Base-by-base conservation (phyloP, 2,888 invertebrate genomes). In the Plebejus anna region DNA sequence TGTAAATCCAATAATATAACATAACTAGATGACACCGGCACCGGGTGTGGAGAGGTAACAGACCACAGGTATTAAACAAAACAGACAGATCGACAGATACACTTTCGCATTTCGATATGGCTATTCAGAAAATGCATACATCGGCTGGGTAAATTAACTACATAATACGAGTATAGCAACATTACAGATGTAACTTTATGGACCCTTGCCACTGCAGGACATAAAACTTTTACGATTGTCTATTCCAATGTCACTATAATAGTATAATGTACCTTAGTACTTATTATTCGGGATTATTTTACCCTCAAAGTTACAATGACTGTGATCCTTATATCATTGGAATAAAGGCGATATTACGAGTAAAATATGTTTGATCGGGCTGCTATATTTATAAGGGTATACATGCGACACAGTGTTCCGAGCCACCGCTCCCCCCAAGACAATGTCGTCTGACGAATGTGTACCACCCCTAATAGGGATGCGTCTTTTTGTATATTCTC, bases 401-500 rank as follows among this genome's bases (percentile, higher is more conserved):
- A 61, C 61, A 75, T 78, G 72, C 72, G 77, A 76, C 72, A 75
- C 76, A 75, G 78, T 78, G 77, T 80, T 80, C 75, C 80, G 79
- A 75, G 38, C 77, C 78, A 78, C 66, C 77, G 79, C 77, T 75
- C 36, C 76, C 78, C 78, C 76, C 75, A 75, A 79, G 79, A 79
- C 79, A 79, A 79, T 77, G 80, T 80, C 79, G 77, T 76, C 78
- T 77, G 76, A 78, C 80, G 78, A 78, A 78, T 77, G 78, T 79
- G 80, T 77, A 78, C 76, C 78, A 80, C 80, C 80, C 76, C 55
- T 66, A 55, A 66, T 66, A 47, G 75, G 42, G 75, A 66, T 47
- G 75, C 22, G 66, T 32, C 13, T 66, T 66, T 66, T 66, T 36
- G 75, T 73, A 13, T 28, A 22, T 75, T 75, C 32, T 55, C 32